phyloP scores from a whole-genome alignment of 2,888 invertebrate species.

The Melieria picta region DNA sequence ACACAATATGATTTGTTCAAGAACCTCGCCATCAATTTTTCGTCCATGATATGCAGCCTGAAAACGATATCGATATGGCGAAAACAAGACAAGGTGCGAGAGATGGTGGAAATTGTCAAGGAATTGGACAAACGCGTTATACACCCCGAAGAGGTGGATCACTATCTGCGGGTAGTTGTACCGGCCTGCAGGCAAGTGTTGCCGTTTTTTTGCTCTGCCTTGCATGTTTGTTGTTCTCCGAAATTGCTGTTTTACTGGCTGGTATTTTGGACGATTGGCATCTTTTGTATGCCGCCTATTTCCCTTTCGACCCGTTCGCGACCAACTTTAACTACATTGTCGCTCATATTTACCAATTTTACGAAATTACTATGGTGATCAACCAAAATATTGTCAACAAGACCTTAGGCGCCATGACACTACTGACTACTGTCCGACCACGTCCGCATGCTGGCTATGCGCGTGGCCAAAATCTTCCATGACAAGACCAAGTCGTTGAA shows the following conservation, averaged over 20 bases:
- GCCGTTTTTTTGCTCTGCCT: constrained; percentile 16
- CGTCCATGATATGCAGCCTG: constrained; percentile 36
- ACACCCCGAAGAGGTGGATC: constrained; percentile 26
- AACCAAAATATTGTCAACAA: constrained; percentile 40
- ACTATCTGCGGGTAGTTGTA: constrained; percentile 18
- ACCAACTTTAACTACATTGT: constrained; percentile 22
- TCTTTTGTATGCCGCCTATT: constrained; percentile 43
- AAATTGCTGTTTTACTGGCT: constrained; percentile 36
- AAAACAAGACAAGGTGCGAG: constrained; percentile 33
- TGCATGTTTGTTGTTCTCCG: constrained; percentile 17
- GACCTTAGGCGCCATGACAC: constrained; percentile 37
- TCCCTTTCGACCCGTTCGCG: constrained; percentile 40
- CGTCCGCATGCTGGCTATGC: constrained; percentile 38
- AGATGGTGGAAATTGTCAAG: constrained; percentile 35
- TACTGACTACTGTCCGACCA: constrained; percentile 43
- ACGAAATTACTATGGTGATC: constrained; percentile 38
- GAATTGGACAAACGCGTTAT: constrained; percentile 30
- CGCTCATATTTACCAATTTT: constrained; percentile 41
- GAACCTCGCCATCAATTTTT: constrained; percentile 38
- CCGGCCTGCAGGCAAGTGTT: constrained; percentile 16
- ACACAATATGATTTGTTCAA: constrained; percentile 38
- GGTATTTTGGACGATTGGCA: constrained; percentile 36
- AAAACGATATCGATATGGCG: constrained; percentile 39
- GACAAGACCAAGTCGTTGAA: too few relatives aligned
- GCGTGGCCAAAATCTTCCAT: too few relatives aligned